Base-by-base conservation (phyloP, 2,797 vertebrate species). In the Cuniculus paca region DNA sequence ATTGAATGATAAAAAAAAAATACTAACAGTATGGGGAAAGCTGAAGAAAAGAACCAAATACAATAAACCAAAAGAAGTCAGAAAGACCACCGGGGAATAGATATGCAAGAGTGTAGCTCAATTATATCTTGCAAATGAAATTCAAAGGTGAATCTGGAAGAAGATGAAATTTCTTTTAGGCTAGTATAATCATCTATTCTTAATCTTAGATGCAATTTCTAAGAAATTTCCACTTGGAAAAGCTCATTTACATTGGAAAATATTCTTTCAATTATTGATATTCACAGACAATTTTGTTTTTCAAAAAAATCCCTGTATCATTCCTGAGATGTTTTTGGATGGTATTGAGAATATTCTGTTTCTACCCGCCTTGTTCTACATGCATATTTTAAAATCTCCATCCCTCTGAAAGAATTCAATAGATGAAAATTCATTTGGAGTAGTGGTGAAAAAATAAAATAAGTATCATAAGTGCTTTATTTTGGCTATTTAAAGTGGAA, bases 401-500 rank as follows among this genome's bases (percentile, higher is more conserved):
- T 24, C 19, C 89, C 24, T 80, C 85, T 83, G 31, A 83, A 86
- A 86, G 42, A 90, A 91, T 31, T 28, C 26, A 70, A 83, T 1
- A 39, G 34, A 31, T 48, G 82, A 93, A 95, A 93, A 6, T 80
- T 80, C 2, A 6, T 54, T 42, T 39, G 2, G 24, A 90, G 58
- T 14, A 26, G 58, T 77, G n/a, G 24, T 87, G 72, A 81, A 90
- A 7, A 91, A 77, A 63, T 78, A 91, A 13, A 95, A 36, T 91
- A 79, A 95, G 84, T 91, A 95, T 78, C 39, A 19, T 84, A 92
- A 91, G 85, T 96, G 78, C 8, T 75, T 97, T 65, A 28, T 78
- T 78, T 90, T 39, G 24, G 65, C 65, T 52, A 31, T 75, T 8
- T 34, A 92, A 83, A 90, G 81, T 52, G 16, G 68, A 90, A 94